Percentiles rank a stretch among this genome's conserved stretches.
These are phyloP conservation scores for Sphyrna mokarran DNA, from an alignment of 2,113 vertebrate species.

Conservation along the genomic window DNA sequence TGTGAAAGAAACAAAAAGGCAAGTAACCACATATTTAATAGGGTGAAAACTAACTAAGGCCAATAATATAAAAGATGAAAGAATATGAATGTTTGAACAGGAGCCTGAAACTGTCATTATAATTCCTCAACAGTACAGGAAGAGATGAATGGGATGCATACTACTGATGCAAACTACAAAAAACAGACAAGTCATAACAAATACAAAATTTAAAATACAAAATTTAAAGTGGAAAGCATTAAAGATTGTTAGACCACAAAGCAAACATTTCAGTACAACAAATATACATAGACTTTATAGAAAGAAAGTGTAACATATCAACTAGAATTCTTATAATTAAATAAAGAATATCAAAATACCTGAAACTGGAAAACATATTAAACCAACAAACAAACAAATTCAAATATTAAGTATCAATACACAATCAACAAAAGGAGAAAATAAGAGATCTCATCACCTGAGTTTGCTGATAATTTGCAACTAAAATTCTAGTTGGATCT, in stretches of 20 bases:
- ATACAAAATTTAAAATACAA: neutral
- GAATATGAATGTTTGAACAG: neutral
- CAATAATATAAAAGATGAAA: neutral
- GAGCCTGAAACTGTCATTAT: neutral
- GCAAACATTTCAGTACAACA: neutral
- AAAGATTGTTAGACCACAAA: neutral
- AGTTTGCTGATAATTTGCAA: no score
- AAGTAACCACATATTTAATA: no score
- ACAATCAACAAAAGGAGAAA: no score
- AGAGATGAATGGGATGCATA: neutral
- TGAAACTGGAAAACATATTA: neutral
- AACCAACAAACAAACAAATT: neutral
- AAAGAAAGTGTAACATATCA: no score
- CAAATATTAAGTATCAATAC: no score
- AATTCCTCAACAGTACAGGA: neutral
- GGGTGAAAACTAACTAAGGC: neutral
- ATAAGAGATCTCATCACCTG: no score
- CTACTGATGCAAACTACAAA: neutral
- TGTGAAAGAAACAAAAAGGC: no score
- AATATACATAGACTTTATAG: no score
- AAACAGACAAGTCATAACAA: neutral
- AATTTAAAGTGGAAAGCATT: no score
- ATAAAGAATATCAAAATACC: neutral
- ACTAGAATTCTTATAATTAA: neutral
- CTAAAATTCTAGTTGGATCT: no score